These are phyloP conservation scores for Symphodus melops DNA, from an alignment of 2,113 vertebrate genomes.

Conservation along the genomic window DNA sequence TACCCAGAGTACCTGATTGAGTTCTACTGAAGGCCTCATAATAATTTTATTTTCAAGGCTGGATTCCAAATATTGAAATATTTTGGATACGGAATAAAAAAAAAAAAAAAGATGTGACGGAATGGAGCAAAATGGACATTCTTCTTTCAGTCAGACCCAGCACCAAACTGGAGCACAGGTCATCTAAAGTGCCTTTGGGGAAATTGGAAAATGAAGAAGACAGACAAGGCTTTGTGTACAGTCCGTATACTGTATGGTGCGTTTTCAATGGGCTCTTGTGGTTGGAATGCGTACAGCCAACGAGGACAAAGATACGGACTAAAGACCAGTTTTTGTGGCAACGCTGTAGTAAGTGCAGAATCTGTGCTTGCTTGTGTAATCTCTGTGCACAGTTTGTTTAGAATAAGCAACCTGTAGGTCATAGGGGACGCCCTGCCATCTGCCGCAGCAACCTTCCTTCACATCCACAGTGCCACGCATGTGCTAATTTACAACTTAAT, in stretches of 20 bases:
- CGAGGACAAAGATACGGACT: neutral
- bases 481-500: constrained; percentile 40
- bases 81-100: constrained; percentile 1
- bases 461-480: constrained; percentile 55
- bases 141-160: constrained; percentile 30
- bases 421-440: constrained; percentile 18
- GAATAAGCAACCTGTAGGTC: constrained; percentile 52
- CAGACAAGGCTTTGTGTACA: constrained; percentile 41
- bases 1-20: constrained; percentile 98
- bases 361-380: constrained; percentile 50
- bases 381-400: constrained; percentile 40
- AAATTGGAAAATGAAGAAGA: constrained; percentile 33
- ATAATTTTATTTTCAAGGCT: neutral
- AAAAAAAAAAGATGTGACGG: neutral
- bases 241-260: constrained; percentile 30
- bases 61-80: constrained; percentile 19
- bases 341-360: constrained; percentile 35
- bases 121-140: neutral
- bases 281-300: neutral
- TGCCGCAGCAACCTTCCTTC: constrained; percentile 12
- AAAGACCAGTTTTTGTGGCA: constrained; percentile 17
- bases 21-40: constrained; percentile 84
- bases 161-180: constrained; percentile 42
- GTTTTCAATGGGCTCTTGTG: neutral
- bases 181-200: constrained; percentile 76